Base-by-base conservation (phyloP, 2,797 vertebrate genomes). In the Antennarius maculatus region DNA sequence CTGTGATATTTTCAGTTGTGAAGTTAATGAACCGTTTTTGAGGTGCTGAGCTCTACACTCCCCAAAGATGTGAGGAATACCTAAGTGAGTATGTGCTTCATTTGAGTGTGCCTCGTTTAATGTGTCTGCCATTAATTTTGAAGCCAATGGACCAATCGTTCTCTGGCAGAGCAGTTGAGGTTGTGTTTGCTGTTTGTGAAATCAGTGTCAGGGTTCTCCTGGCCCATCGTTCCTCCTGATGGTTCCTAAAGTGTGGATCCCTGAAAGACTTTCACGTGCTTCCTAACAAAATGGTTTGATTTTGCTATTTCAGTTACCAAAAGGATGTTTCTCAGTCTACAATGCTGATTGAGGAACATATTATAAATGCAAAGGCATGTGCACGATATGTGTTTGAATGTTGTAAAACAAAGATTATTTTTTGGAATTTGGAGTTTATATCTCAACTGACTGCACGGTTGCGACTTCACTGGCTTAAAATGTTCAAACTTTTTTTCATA, bases 161-260 rank as follows among this genome's bases (percentile, higher is more conserved):
- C 14, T 13, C 46, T 11, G 34, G 43, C 53, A 75, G 43, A 77
- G 54, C 46, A 75, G 68, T 41, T 42, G 54, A 69, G 59, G 51
- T 55, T 74, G 63, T 56, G 31, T 69, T 81, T 73, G 80, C 62
- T 80, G 77, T 83, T 79, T 65, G 84, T 75, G 83, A 88, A 89
- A 83, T 84, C 83, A 73, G 80, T 81, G 75, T 31, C n/a, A 67
- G 50, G 71, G 54, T 43, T 79, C 64, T 61, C 16, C 54, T 68
- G 66, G 51, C 46, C 41, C 49, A 11, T 50, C 57, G 43, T 61
- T 73, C 68, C 57, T 49, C 16, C n/a, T 17, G 60, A 68, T 39
- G 53, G 54, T 16, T 76, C 53, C 60, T 37, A 48, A 37, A 61
- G 54, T 50, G 61, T 48, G 61, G 71, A 48, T 57, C 66, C 50